These are phyloP conservation scores for Anthonomus grandis DNA, from an alignment of 1,140 invertebrate species.

Conservation along the genomic window DNA sequence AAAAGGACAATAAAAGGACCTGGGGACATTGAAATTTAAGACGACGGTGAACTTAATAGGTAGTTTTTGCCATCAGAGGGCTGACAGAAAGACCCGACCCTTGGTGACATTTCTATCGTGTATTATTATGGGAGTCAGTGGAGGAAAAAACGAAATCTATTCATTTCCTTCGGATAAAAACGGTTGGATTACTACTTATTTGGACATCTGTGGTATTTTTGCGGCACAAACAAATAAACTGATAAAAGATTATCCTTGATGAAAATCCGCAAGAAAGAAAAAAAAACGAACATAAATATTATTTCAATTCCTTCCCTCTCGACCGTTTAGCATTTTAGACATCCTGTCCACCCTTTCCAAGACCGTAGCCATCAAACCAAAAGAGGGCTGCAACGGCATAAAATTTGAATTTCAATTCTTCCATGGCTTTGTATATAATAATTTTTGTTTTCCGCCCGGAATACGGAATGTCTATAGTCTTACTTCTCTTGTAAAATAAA, in stretches of 20 bases:
- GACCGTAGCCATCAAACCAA: no score
- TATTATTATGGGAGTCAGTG: neutral
- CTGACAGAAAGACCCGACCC: neutral
- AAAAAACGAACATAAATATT: neutral
- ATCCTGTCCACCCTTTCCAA: no score
- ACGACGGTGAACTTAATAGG: slow-evolving; percentile 11
- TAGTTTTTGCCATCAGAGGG: slow-evolving; percentile 9
- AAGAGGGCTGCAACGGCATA: neutral
- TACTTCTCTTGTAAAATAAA: slow-evolving; percentile 2
- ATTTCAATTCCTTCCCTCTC: no score
- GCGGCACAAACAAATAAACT: no score
- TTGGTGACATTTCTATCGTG: slow-evolving; percentile 18
- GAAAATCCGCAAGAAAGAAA: neutral
- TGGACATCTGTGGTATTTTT: no score
- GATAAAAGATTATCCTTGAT: no score
- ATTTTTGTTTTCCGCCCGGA: slow-evolving; percentile 2
- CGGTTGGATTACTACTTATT: slow-evolving; percentile 6
- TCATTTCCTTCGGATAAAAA: slow-evolving; percentile 2
- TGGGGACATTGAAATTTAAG: slow-evolving; percentile 25
- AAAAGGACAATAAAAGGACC: slow-evolving; percentile 17
- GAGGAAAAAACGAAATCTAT: no score
- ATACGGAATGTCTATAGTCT: slow-evolving; percentile 3
- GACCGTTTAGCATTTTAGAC: no score
- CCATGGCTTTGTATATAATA: slow-evolving; percentile 7
- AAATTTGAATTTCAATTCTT: slow-evolving; percentile 4